Base-by-base conservation (phyloP, 1,140 invertebrate genomes). In the Drosophila novamexicana region DNA sequence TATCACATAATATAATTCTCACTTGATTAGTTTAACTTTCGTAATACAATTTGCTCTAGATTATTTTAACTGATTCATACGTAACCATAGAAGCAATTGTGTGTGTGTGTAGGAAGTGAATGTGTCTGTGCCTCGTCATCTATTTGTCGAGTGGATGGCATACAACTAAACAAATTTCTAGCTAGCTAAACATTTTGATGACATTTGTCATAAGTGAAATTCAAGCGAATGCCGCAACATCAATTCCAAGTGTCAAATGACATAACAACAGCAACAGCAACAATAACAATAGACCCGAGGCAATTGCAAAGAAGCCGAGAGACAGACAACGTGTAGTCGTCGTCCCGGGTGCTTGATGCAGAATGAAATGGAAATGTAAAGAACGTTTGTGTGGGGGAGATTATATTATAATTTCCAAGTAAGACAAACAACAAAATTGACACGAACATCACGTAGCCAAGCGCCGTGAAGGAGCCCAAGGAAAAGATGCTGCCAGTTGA, bases 341-440 rank as follows among this genome's bases (percentile, higher is more conserved):
- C 2, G 22, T 5, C 22, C 16, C 36, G 69, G 49, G 39, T 54
- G 65, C 66, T 69, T 62, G 65, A 59, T 69, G 44, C 49, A 29
- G 61, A 42, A 18, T 73, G 63, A 0, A 14, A 14, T 47, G 54
- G 63, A 72, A 72, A 69, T 58, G 49, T 50, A 14, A 9, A 52
- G 57, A 42, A 14, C n/a, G 9, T 49, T 36, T 37, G 22, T 22
- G n/a, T 14, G 40, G 40, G n/a, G 12, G 16, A 81, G 83, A 86
- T 88, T 88, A 88, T 88, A 89, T 89, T 88, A 89, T 88, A 88
- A 88, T 88, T 89, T 86, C 83, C 79, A 77, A 88, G 83, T 83
- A 88, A 78, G 84, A 83, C 82, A 83, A 82, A 79, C 75, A 82
- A 81, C 81, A 88, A 81, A 84, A 90, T 90, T 90, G 88, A 88